Conservation (phyloP, 2,888 invertebrate genomes). For the Cataglyphis albicans region DNA sequence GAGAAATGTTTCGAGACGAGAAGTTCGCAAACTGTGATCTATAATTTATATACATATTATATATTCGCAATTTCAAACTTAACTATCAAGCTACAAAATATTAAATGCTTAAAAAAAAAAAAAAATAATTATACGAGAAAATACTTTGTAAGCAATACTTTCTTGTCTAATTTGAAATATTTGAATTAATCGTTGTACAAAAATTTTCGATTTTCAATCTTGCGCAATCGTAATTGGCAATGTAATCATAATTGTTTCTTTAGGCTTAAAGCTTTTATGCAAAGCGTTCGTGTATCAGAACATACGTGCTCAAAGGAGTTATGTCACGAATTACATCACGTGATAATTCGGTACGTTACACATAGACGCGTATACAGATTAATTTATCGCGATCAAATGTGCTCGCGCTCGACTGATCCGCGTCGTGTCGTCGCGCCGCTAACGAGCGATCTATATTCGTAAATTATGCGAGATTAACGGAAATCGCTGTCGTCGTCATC, state of each 20-base stretch:
- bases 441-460: conserved; percentile 8
- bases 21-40: conserved; percentile 7
- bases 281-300: neutral
- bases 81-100: neutral
- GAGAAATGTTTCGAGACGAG: conserved; percentile 17
- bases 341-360: conserved; percentile 7
- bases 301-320: neutral
- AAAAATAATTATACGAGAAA: neutral
- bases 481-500: conserved; percentile 17
- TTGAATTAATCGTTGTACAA: neutral
- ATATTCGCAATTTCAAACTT: neutral
- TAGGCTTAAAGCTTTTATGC: neutral
- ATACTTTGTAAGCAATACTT: neutral
- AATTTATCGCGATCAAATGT: conserved; percentile 22
- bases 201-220: neutral
- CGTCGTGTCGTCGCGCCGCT: neutral
- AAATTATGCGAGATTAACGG: conserved; percentile 22
- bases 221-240: neutral
- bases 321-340: neutral
- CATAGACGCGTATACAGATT: conserved; percentile 1
- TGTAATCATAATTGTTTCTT: neutral
- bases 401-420: neutral
- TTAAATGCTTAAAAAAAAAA: neutral
- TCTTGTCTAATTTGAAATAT: neutral
- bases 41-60: neutral